Evolutionary conservation across 2,888 invertebrate genomes (phyloP).

Genomic region (Erebia ligea): DNA sequence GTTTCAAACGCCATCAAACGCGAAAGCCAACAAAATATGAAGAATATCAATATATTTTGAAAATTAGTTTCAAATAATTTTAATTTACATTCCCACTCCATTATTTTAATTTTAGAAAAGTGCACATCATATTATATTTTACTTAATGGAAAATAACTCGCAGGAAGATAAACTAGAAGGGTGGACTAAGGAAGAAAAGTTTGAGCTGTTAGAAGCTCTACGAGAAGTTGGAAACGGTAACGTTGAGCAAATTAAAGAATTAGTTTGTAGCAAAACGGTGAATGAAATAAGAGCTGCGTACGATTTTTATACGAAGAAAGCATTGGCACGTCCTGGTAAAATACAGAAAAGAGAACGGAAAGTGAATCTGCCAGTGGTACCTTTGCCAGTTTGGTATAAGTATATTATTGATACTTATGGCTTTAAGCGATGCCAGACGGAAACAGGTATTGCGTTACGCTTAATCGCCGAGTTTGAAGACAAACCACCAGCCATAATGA

Average conservation of each 20-base stretch:
- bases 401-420: constrained; percentile 55
- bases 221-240: constrained; percentile 52
- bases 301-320: constrained; percentile 53
- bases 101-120: no score
- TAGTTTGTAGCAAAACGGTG: constrained; percentile 52
- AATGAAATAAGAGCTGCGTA: constrained; percentile 56
- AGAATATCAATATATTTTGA: no score
- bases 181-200: constrained; percentile 69
- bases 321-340: constrained; percentile 40
- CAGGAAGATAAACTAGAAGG: constrained; percentile 41
- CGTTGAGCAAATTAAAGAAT: constrained; percentile 47
- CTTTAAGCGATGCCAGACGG: constrained; percentile 60
- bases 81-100: no score
- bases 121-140: background rate
- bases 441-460: constrained; percentile 60
- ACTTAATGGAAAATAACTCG: constrained; percentile 23
- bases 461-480: constrained; percentile 69
- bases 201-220: constrained; percentile 53
- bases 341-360: constrained; percentile 37
- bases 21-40: no score
- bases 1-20: no score
- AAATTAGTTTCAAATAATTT: no score
- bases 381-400: constrained; percentile 64
- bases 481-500: constrained; percentile 52
- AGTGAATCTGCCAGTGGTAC: constrained; percentile 47